Conservation (phyloP, 2,888 invertebrate species). For the Dichetophora obliterata region DNA sequence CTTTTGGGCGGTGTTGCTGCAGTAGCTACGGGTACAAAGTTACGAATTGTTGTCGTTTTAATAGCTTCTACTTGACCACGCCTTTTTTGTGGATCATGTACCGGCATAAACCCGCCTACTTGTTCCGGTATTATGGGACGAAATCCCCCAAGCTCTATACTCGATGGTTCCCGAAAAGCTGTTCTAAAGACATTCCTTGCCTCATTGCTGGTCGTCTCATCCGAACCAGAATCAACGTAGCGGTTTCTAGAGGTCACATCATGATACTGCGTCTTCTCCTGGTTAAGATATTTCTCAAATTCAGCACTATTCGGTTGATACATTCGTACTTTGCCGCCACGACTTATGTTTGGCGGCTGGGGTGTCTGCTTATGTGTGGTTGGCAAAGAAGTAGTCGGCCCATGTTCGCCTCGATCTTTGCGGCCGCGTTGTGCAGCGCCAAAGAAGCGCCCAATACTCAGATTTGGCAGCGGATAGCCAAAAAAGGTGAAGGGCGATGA, state of each 20-base stretch:
- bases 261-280: conserved; percentile 50
- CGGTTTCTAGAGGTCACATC: conserved; percentile 56
- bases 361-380: conserved; percentile 12
- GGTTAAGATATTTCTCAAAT: conserved; percentile 66
- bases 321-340: conserved; percentile 65
- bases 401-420: conserved; percentile 60
- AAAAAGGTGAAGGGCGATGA: conserved; percentile 82
- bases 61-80: conserved; percentile 59
- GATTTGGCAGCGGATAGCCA: conserved; percentile 82
- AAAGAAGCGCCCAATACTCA: conserved; percentile 79
- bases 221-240: conserved; percentile 55
- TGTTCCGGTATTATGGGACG: conserved; percentile 80
- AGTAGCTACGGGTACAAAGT: conserved; percentile 54
- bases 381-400: background rate
- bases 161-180: conserved; percentile 66
- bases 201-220: conserved; percentile 62
- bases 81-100: conserved; percentile 67
- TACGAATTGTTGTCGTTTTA: conserved; percentile 57
- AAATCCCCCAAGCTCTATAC: conserved; percentile 82
- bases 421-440: conserved; percentile 67
- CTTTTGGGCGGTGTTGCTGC: conserved; percentile 37
- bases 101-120: conserved; percentile 81
- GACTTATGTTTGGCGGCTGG: conserved; percentile 46
- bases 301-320: conserved; percentile 67
- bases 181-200: conserved; percentile 63